These are phyloP conservation scores for Pluvialis apricaria DNA, from an alignment of 2,113 vertebrate species.

Conservation along the genomic window DNA sequence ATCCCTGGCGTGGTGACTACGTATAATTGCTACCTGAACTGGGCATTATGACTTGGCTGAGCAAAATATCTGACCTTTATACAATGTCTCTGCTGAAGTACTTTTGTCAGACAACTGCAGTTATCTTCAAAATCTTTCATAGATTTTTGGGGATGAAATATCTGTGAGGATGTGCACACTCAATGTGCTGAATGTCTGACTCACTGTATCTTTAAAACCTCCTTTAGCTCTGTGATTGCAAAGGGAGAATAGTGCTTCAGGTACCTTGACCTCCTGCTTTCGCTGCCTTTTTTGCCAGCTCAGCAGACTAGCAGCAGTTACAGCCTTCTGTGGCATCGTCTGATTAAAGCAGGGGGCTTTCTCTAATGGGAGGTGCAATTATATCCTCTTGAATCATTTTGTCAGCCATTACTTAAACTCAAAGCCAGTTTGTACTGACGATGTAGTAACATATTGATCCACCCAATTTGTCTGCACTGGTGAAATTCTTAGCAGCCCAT, in stretches of 20 bases:
- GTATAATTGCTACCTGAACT: neutral
- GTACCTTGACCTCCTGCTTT: neutral
- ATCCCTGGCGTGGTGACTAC: neutral
- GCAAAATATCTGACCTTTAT: neutral
- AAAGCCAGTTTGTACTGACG: neutral
- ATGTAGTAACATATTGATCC: neutral
- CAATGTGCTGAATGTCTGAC: neutral
- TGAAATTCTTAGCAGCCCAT: neutral
- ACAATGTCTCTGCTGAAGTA: neutral
- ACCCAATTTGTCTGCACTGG: neutral
- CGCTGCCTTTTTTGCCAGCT: neutral
- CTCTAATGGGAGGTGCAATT: neutral
- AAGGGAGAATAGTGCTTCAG: neutral
- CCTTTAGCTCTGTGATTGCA: neutral
- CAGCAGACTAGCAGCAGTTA: neutral
- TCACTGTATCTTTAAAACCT: neutral
- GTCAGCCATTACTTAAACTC: neutral
- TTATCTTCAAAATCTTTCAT: neutral
- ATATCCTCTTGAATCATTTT: neutral
- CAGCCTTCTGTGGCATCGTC: neutral
- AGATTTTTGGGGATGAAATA: neutral
- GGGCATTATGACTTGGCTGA: neutral
- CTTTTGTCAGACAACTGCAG: neutral
- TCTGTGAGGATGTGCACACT: neutral
- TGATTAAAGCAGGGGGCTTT: neutral